Conservation (phyloP, 2,888 invertebrate genomes). For the Charanyca ferruginea region DNA sequence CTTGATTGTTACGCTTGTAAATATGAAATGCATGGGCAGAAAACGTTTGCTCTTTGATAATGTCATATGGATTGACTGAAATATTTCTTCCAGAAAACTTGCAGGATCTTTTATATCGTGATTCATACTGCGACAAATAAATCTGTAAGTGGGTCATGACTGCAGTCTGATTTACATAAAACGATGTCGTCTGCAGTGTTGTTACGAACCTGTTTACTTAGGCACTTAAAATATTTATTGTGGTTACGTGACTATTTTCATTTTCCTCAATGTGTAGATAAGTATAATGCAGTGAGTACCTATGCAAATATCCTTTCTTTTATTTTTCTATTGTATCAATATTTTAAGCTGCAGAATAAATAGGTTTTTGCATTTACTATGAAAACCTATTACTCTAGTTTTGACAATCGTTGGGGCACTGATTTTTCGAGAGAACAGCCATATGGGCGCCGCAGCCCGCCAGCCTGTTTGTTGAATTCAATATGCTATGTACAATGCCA, state of each 20-base stretch:
- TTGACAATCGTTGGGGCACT: neutral
- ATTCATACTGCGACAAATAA: constrained; percentile 76
- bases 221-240: constrained; percentile 47
- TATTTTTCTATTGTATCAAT: neutral
- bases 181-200: constrained; percentile 75
- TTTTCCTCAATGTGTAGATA: constrained; percentile 25
- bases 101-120: constrained; percentile 56
- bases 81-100: constrained; percentile 39
- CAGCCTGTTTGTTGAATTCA: constrained; percentile 27
- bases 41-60: constrained; percentile 5
- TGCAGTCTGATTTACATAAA: constrained; percentile 83
- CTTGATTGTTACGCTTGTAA: constrained; percentile 9
- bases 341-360: neutral
- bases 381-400: neutral
- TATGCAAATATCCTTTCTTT: constrained; percentile 3
- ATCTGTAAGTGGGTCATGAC: constrained; percentile 79
- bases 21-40: neutral
- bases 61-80: neutral
- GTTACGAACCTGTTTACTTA: constrained; percentile 68
- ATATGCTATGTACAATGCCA: constrained; percentile 24
- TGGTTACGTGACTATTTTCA: constrained; percentile 44
- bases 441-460: neutral
- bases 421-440: constrained; percentile 2
- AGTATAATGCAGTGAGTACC: neutral
- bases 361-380: neutral